These are phyloP conservation scores for Pocillopora damicornis DNA, from an alignment of 64 coral and sea anemone genomes.

Conservation along the genomic window DNA sequence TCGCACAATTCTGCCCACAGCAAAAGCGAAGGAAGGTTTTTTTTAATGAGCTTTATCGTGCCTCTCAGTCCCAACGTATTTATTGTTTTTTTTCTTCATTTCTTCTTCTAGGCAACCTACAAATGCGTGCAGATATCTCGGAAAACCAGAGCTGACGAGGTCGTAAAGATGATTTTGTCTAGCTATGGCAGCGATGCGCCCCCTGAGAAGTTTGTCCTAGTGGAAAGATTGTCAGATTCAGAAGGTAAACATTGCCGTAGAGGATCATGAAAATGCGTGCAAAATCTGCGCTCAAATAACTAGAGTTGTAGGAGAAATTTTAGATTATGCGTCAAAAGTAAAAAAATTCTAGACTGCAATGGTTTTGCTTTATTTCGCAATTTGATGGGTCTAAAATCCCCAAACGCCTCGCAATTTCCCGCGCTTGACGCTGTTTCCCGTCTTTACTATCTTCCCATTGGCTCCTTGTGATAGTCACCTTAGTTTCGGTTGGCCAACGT, in stretches of 20 bases:
- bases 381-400: too few relatives aligned
- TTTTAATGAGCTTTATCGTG: not conserved
- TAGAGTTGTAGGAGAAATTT: too few relatives aligned
- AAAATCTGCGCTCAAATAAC: too few relatives aligned
- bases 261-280: not conserved
- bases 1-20: too few relatives aligned
- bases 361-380: too few relatives aligned
- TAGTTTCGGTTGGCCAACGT: too few relatives aligned
- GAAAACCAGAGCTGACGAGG: constrained; percentile 62
- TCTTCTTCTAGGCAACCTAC: constrained; percentile 54
- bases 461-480: too few relatives aligned
- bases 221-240: constrained; percentile 66
- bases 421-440: too few relatives aligned
- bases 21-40: not conserved
- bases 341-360: too few relatives aligned
- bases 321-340: too few relatives aligned
- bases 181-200: constrained; percentile 58
- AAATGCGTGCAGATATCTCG: constrained; percentile 82
- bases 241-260: constrained; percentile 34
- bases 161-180: constrained; percentile 55
- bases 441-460: too few relatives aligned
- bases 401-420: too few relatives aligned
- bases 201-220: constrained; percentile 65
- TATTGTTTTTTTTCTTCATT: not conserved
- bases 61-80: not conserved